Base-by-base conservation (phyloP, 1,140 invertebrate species). In the Trachymyrmex cornetzi region DNA sequence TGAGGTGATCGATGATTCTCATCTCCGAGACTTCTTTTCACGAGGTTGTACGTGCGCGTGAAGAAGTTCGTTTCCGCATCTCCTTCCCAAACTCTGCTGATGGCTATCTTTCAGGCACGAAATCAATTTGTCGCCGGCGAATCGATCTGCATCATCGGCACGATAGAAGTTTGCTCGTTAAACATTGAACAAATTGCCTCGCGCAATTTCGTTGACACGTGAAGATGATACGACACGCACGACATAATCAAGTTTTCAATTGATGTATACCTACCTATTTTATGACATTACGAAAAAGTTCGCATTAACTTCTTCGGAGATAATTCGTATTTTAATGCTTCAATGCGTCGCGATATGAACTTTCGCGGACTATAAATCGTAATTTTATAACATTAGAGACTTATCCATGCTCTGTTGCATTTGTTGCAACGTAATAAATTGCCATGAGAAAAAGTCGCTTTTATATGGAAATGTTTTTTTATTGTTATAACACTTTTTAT, bases 81-180 rank as follows among this genome's bases (percentile, higher is more conserved):
- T 9, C 27, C 30, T 57, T 59, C 9, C 38, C 24, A 1, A 72
- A 82, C 34, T 44, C 53, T 34, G 55, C 34, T 38, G 80, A 84
- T 84, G 44, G 69, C 80, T 61, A 84, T 84, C 80, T 75, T 50
- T 48, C 57, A 48, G 38, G 19, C 55, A 82, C 55, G 67, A 48
- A 72, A 84, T 75, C 80, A 75, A 84, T 84, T 84, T 74, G 69
- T 84, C 80, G 69, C 34, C 55, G 55, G 53, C 24, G 19, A 63
- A 74, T 44, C 80, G 69, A 50, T 48, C 24, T 61, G 80, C 67
- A 74, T 82, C 72, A 24, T 6, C 53, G 38, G 24, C 69, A 34
- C 38, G 80, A 34, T 75, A 48, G 80, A 84, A 75, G 80, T 84
- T 84, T 84, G 69, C 69, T 84, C 80, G 69, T 84, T 84, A 84